Percentiles rank a stretch among this genome's conserved stretches.
Evolutionary conservation across 1,140 invertebrate species (phyloP).

Genomic region (Dreissena rostriformis): DNA sequence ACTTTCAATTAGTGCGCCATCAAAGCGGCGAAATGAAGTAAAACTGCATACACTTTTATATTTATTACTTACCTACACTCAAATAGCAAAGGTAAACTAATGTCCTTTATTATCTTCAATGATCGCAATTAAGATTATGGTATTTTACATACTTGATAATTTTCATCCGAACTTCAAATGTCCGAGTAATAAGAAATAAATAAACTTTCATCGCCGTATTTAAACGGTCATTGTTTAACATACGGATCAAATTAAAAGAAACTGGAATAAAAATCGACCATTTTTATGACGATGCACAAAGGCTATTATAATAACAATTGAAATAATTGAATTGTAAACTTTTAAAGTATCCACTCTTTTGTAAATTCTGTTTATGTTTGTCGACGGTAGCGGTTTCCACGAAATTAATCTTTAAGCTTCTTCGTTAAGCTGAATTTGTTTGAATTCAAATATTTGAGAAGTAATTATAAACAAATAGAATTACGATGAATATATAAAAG

Average conservation of each 20-base stretch:
- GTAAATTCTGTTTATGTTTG: background rate
- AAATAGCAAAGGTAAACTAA: conserved; percentile 38
- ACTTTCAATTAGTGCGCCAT: too few species aligned
- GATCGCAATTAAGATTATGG: conserved; percentile 35
- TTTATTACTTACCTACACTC: conserved; percentile 46
- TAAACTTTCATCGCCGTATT: conserved; percentile 3
- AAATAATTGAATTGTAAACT: conserved; percentile 10
- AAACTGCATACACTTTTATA: conserved; percentile 18
- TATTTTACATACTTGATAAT: conserved; percentile 45
- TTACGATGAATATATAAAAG: too few species aligned
- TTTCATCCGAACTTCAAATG: conserved; percentile 17
- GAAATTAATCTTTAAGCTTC: background rate
- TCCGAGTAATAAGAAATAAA: conserved; percentile 5
- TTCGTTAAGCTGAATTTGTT: background rate
- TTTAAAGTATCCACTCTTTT: background rate
- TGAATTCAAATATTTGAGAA: too few species aligned
- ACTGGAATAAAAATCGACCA: conserved; percentile 13
- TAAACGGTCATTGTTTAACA: conserved; percentile 25
- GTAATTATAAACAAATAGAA: too few species aligned
- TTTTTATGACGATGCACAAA: too few species aligned
- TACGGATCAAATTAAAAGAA: conserved; percentile 24
- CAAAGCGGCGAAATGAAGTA: too few species aligned
- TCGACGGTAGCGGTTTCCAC: background rate
- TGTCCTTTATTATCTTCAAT: conserved; percentile 1
- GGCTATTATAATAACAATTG: too few species aligned